Percentiles rank a stretch among this genome's conserved stretches.
Evolutionary conservation across 2,888 invertebrate species (phyloP).

Genomic region (Drosophila picticornis): DNA sequence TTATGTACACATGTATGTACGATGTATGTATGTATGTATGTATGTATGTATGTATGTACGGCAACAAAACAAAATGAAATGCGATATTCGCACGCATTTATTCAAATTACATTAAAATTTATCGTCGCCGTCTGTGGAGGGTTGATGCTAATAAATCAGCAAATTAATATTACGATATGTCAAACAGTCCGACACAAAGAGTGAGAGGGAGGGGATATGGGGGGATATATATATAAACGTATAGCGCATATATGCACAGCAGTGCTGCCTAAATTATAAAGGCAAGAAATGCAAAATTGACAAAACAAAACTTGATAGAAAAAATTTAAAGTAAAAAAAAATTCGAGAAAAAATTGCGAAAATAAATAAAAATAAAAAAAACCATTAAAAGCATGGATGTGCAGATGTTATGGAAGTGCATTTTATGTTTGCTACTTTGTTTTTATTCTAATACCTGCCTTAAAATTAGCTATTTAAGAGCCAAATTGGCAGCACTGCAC

Average conservation of each 20-base stretch:
- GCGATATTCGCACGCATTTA: conserved; percentile 58
- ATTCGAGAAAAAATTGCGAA: no score
- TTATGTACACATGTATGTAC: background rate
- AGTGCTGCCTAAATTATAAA: background rate
- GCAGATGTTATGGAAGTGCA: background rate
- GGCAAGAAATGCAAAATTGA: background rate
- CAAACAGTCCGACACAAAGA: background rate
- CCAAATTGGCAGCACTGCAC: conserved; percentile 3
- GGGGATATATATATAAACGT: background rate
- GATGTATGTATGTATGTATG: background rate
- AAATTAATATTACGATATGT: conserved; percentile 70
- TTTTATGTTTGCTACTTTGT: background rate
- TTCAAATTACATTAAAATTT: conserved; percentile 76
- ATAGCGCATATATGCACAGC: background rate
- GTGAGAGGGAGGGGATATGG: background rate
- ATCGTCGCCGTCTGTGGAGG: conserved; percentile 54
- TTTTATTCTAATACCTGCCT: background rate
- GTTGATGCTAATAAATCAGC: conserved; percentile 66
- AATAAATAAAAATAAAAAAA: background rate
- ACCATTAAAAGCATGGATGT: background rate
- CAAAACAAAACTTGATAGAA: background rate
- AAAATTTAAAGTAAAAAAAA: background rate
- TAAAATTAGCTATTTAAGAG: background rate
- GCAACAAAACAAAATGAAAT: conserved; percentile 35
- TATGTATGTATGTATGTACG: conserved; percentile 1